These are phyloP conservation scores for Pelodytes ibericus DNA, from an alignment of 2,797 vertebrate species.

Conservation along the genomic window DNA sequence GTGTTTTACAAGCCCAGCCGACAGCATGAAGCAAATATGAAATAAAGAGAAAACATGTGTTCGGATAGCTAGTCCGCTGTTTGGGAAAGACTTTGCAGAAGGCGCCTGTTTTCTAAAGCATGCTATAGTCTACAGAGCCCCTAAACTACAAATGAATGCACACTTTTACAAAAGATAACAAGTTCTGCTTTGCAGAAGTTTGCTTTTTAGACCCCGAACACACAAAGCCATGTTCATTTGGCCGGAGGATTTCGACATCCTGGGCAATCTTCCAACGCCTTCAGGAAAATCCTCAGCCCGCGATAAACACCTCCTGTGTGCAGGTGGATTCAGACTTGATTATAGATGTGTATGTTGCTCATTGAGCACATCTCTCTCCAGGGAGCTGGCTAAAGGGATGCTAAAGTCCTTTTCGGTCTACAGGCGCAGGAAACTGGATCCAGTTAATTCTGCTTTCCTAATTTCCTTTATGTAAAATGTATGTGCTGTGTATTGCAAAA, in stretches of 20 bases:
- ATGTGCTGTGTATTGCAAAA: not conserved
- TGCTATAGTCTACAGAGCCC: no score
- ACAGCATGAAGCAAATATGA: no score
- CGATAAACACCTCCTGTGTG: conserved; percentile 59
- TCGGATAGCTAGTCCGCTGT: no score
- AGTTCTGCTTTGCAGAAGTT: conserved; percentile 12
- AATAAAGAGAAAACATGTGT: no score
- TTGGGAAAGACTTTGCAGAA: no score
- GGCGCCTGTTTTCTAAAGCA: no score
- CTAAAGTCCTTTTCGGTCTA: conserved; percentile 51
- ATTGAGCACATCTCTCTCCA: conserved; percentile 26
- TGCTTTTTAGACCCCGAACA: conserved; percentile 35
- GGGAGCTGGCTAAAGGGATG: not conserved
- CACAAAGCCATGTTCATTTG: conserved; percentile 59
- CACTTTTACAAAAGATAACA: not conserved
- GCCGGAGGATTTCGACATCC: conserved; percentile 24
- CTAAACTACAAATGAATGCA: not conserved
- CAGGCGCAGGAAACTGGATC: conserved; percentile 37
- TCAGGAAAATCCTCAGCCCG: conserved; percentile 61
- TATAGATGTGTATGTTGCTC: conserved; percentile 39
- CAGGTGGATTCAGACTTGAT: conserved; percentile 57
- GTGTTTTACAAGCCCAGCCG: no score
- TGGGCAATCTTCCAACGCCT: conserved; percentile 64
- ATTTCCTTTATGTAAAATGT: conserved; percentile 48
- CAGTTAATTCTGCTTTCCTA: not conserved